These are phyloP conservation scores for Phainopepla nitens DNA, from an alignment of 2,113 vertebrate species.

Conservation along the genomic window DNA sequence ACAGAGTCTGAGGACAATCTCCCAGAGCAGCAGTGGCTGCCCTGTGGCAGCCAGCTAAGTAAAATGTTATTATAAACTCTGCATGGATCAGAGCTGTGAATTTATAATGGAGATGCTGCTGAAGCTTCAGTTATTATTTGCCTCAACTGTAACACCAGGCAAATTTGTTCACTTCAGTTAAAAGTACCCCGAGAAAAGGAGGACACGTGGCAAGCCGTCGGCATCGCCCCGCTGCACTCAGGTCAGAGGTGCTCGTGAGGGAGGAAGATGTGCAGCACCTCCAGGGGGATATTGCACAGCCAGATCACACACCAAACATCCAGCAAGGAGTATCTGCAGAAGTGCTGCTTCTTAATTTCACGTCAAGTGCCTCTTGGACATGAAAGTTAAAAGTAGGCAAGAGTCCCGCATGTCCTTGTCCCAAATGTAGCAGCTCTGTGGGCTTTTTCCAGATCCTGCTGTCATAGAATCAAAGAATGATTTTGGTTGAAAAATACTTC, in stretches of 20 bases:
- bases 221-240: background rate
- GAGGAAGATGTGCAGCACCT: background rate
- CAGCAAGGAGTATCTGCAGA: background rate
- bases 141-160: background rate
- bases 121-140: constrained; percentile 26
- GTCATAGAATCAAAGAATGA: background rate
- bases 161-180: background rate
- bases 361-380: background rate
- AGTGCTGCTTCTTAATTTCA: background rate
- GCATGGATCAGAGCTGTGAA: constrained; percentile 58
- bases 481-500: background rate
- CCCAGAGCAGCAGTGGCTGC: constrained; percentile 26
- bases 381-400: background rate
- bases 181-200: background rate
- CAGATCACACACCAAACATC: background rate
- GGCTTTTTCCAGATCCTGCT: background rate
- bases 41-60: constrained; percentile 28
- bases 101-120: constrained; percentile 34
- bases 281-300: background rate
- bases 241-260: fast-evolving
- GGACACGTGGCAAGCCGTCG: background rate
- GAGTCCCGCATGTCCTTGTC: background rate
- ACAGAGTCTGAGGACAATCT: background rate
- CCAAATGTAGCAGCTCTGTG: fast-evolving
- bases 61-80: constrained; percentile 53